Conservation (phyloP, 2,113 vertebrate genomes). For the Pterocles burchelli region DNA sequence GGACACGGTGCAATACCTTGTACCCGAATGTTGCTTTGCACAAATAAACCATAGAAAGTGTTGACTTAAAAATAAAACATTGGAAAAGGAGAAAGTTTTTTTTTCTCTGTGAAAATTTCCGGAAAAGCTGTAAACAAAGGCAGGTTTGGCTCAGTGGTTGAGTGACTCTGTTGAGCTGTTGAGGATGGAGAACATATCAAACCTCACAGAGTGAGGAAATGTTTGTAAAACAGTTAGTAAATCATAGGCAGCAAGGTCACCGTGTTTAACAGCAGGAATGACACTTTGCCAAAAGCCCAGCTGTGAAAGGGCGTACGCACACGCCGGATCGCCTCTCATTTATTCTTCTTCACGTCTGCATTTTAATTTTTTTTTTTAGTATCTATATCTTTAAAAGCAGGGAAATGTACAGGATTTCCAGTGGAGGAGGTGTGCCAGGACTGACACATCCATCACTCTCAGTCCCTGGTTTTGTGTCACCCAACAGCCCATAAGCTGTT, state of each 20-base stretch:
- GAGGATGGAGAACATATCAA: constrained; percentile 76
- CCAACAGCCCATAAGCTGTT: neutral
- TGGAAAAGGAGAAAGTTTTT: constrained; percentile 76
- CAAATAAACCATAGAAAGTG: constrained; percentile 92
- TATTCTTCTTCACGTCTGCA: neutral
- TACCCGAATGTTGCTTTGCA: constrained; percentile 83
- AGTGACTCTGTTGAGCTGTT: constrained; percentile 67
- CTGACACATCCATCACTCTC: neutral
- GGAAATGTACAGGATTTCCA: neutral
- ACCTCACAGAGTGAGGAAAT: constrained; percentile 84
- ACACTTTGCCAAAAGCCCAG: constrained; percentile 86
- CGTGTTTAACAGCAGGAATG: constrained; percentile 74
- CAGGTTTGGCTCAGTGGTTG: constrained; percentile 83
- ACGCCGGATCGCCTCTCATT: constrained; percentile 26
- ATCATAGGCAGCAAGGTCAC: constrained; percentile 84
- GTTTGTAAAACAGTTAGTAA: constrained; percentile 88
- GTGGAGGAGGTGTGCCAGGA: accelerated
- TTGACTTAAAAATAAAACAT: constrained; percentile 91
- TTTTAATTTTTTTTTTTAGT: neutral
- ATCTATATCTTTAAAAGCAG: neutral
- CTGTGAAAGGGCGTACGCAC: constrained; percentile 84
- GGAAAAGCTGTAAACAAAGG: constrained; percentile 90
- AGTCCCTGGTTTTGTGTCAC: neutral
- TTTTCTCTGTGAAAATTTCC: constrained; percentile 85
- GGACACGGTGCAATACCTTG: constrained; percentile 88